These are phyloP conservation scores for Thera britannica DNA, from an alignment of 2,888 invertebrate genomes.

Conservation along the genomic window DNA sequence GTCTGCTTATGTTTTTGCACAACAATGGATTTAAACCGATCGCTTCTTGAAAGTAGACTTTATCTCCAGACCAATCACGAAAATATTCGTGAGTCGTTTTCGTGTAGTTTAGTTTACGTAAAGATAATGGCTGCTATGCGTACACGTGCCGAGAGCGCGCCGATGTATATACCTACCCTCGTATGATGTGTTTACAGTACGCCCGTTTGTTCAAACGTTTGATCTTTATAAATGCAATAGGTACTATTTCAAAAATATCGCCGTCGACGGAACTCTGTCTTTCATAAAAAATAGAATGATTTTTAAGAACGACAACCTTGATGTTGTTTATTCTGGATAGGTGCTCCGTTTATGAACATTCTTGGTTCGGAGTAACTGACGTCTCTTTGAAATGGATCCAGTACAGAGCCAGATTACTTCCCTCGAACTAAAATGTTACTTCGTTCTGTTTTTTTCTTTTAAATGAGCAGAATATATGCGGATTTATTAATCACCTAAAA, in stretches of 20 bases:
- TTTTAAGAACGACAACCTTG: slow-evolving; percentile 82
- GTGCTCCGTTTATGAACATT: slow-evolving; percentile 72
- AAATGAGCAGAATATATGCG: too few relatives aligned
- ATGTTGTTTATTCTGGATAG: slow-evolving; percentile 74
- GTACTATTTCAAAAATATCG: slow-evolving; percentile 82
- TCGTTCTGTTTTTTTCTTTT: background rate
- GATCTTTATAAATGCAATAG: slow-evolving; percentile 84
- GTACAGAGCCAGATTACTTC: slow-evolving; percentile 35
- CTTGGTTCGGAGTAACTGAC: slow-evolving; percentile 69
- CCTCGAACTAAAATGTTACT: background rate
- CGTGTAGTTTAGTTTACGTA: slow-evolving; percentile 47
- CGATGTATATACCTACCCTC: slow-evolving; percentile 40
- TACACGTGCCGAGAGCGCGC: slow-evolving; percentile 42
- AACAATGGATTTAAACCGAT: slow-evolving; percentile 3
- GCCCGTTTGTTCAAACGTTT: slow-evolving; percentile 80
- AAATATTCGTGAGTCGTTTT: slow-evolving; percentile 35
- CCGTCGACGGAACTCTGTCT: slow-evolving; percentile 68
- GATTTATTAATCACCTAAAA: too few relatives aligned
- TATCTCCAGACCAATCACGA: slow-evolving; percentile 33
- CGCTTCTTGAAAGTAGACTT: slow-evolving; percentile 30
- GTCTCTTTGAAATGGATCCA: slow-evolving; percentile 67
- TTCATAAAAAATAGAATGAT: slow-evolving; percentile 79
- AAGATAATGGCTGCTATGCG: slow-evolving; percentile 52
- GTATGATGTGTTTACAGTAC: slow-evolving; percentile 80
- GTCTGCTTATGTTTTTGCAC: background rate